Percentiles rank a stretch among this genome's conserved stretches.
Conservation (phyloP, 1,140 invertebrate genomes). For the Megalopta genalis region DNA sequence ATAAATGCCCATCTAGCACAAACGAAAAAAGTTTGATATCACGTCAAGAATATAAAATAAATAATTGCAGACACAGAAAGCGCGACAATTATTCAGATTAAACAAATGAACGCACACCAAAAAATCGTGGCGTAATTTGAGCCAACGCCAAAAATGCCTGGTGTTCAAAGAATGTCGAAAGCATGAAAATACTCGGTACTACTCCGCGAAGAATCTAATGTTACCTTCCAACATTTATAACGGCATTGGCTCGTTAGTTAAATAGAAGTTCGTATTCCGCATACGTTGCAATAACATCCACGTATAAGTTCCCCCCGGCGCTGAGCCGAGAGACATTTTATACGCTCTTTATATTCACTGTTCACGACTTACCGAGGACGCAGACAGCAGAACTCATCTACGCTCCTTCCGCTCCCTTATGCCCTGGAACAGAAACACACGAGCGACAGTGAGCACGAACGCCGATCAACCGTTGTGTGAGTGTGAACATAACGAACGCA, state of each 20-base stretch:
- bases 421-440: constrained; percentile 69
- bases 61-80: too few species aligned
- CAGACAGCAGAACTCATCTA: constrained; percentile 75
- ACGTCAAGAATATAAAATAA: too few species aligned
- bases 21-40: too few species aligned
- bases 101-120: too few species aligned
- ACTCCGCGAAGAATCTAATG: neutral
- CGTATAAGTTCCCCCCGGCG: constrained; percentile 11
- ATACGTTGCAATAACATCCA: constrained; percentile 11
- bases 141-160: neutral
- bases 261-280: constrained; percentile 14
- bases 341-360: constrained; percentile 22
- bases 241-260: constrained; percentile 32
- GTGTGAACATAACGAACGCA: neutral
- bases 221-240: constrained; percentile 33
- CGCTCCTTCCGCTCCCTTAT: constrained; percentile 67
- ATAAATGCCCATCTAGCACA: too few species aligned
- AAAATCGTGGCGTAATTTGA: neutral
- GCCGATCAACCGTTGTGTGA: too few species aligned
- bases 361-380: constrained; percentile 69
- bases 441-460: constrained; percentile 1
- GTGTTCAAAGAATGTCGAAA: constrained; percentile 8
- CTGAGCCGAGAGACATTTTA: constrained; percentile 38
- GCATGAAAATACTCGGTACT: constrained; percentile 10
- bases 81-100: too few species aligned